These are phyloP conservation scores for Xanthostigma xanthostigma DNA, from an alignment of 2,888 invertebrate species.

Conservation along the genomic window DNA sequence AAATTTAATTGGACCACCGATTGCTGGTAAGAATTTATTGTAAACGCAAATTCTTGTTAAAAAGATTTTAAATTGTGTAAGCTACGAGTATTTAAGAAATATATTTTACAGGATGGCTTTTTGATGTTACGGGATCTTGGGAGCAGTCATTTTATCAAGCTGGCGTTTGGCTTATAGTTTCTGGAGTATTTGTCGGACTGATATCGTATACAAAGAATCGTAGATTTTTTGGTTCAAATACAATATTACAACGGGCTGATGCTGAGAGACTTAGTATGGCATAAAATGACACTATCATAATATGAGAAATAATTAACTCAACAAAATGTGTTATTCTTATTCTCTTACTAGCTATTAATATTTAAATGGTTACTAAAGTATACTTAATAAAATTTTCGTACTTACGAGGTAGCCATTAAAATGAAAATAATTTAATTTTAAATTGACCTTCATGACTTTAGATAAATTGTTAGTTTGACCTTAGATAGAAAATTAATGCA, in stretches of 20 bases:
- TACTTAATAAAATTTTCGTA: too few species aligned
- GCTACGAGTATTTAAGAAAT: neutral
- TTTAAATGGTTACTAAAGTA: too few species aligned
- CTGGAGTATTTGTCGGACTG: constrained; percentile 52
- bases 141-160: constrained; percentile 67
- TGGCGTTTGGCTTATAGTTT: constrained; percentile 65
- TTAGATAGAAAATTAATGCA: too few species aligned
- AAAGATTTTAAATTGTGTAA: neutral
- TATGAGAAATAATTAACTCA: constrained; percentile 4
- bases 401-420: too few species aligned
- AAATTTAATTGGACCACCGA: constrained; percentile 79
- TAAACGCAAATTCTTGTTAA: neutral
- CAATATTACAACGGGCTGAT: constrained; percentile 31
- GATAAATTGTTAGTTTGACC: too few species aligned
- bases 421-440: too few species aligned
- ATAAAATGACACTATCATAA: constrained; percentile 1
- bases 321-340: too few species aligned
- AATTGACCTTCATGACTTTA: too few species aligned
- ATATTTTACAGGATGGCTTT: constrained; percentile 33
- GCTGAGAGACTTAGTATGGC: constrained; percentile 18
- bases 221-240: constrained; percentile 39
- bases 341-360: too few species aligned
- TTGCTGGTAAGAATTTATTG: constrained; percentile 51
- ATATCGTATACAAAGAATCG: constrained; percentile 52
- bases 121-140: constrained; percentile 55